phyloP scores from a whole-genome alignment of 2,113 vertebrate species.

The Eidolon helvum region DNA sequence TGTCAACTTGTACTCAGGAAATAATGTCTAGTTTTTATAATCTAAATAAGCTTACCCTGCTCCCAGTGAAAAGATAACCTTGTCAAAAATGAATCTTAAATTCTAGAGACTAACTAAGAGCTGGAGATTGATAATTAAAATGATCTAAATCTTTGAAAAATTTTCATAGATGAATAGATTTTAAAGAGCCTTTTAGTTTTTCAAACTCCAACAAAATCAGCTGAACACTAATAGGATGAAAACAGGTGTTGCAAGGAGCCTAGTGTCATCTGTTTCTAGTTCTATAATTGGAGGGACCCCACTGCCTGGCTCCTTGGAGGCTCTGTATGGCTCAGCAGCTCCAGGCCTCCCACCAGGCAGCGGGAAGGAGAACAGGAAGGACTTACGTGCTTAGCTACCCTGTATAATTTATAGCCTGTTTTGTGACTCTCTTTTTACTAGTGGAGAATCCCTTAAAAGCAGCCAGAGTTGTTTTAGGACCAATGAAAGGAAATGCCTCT shows the following conservation, averaged over 20 bases:
- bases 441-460: conserved; percentile 64
- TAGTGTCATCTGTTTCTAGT: conserved; percentile 57
- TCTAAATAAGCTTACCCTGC: neutral
- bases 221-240: conserved; percentile 32
- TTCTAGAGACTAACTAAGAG: conserved; percentile 14
- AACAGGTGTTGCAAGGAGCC: conserved; percentile 43
- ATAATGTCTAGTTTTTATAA: neutral
- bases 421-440: conserved; percentile 50
- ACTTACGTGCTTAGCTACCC: conserved; percentile 27
- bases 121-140: neutral
- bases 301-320: conserved; percentile 24
- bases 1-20: neutral
- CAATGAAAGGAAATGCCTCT: conserved; percentile 60
- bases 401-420: conserved; percentile 62
- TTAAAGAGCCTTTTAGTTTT: conserved; percentile 37
- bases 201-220: neutral
- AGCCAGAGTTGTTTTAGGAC: conserved; percentile 60
- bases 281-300: conserved; percentile 49
- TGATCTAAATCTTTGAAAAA: conserved; percentile 6
- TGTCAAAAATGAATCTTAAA: conserved; percentile 1
- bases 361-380: conserved; percentile 58
- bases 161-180: conserved; percentile 17
- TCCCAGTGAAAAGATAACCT: neutral
- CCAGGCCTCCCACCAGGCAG: conserved; percentile 54
- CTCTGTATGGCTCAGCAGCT: conserved; percentile 20